phyloP scores from a whole-genome alignment of 2,888 invertebrate species.

The Archaeoteleia sp. region DNA sequence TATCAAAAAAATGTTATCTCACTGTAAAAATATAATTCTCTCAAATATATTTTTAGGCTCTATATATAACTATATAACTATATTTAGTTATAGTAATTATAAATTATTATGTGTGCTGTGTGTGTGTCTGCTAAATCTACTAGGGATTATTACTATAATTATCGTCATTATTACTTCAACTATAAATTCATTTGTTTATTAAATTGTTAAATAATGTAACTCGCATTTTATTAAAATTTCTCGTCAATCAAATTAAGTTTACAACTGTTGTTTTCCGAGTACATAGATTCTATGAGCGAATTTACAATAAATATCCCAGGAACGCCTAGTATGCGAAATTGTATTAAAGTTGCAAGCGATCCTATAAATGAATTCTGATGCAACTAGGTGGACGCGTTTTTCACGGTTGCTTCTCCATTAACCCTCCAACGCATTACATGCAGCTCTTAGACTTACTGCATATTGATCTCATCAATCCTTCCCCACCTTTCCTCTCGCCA shows the following conservation, averaged over 20 bases:
- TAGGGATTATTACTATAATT: no score
- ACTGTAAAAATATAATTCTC: no score
- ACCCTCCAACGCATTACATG: constrained; percentile 65
- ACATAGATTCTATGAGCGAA: constrained; percentile 38
- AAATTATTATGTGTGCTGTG: no score
- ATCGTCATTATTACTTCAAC: no score
- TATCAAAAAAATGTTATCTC: no score
- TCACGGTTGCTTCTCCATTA: constrained; percentile 65
- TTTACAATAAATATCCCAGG: constrained; percentile 45
- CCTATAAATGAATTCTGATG: constrained; percentile 52
- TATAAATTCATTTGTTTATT: no score
- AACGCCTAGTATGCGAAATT: constrained; percentile 45
- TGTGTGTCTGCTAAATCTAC: no score
- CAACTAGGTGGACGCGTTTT: constrained; percentile 57
- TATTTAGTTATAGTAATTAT: no score
- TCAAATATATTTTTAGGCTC: no score
- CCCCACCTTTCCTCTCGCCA: constrained; percentile 56
- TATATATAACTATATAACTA: no score
- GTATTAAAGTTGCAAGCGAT: constrained; percentile 50
- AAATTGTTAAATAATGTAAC: no score
- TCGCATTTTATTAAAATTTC: constrained; percentile 12
- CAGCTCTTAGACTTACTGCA: constrained; percentile 72
- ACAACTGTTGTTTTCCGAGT: constrained; percentile 32
- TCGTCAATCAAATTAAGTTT: constrained; percentile 16
- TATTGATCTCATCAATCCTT: constrained; percentile 73